Conservation (phyloP, 2,888 invertebrate species). For the Eilema caniola region DNA sequence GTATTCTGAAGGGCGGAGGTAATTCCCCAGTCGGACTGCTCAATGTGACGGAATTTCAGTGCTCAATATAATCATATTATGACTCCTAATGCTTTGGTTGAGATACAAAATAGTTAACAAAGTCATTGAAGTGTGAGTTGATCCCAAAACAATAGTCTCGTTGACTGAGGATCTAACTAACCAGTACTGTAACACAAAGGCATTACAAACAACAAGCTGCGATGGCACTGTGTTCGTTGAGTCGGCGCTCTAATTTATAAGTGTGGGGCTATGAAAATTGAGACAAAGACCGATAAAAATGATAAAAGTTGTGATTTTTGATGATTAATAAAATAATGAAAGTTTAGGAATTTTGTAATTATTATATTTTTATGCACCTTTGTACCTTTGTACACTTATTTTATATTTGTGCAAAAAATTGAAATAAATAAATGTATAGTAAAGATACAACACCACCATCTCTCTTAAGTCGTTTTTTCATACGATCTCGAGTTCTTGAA, state of each 20-base stretch:
- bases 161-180: constrained; percentile 48
- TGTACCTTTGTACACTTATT: no score
- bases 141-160: constrained; percentile 23
- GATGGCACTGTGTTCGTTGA: constrained; percentile 37
- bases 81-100: neutral
- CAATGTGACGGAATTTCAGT: no score
- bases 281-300: neutral
- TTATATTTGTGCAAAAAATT: no score
- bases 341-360: no score
- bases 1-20: no score
- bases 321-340: no score
- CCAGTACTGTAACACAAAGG: constrained; percentile 51
- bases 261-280: constrained; percentile 27
- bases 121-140: neutral
- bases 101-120: neutral
- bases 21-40: no score
- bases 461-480: no score
- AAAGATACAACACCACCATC: no score
- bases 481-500: no score
- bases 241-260: constrained; percentile 55
- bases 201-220: constrained; percentile 50
- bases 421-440: no score
- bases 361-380: no score
- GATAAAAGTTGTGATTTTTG: neutral
- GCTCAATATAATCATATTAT: neutral